Conservation (phyloP, 2,797 vertebrate genomes). For the Gouania willdenowi region DNA sequence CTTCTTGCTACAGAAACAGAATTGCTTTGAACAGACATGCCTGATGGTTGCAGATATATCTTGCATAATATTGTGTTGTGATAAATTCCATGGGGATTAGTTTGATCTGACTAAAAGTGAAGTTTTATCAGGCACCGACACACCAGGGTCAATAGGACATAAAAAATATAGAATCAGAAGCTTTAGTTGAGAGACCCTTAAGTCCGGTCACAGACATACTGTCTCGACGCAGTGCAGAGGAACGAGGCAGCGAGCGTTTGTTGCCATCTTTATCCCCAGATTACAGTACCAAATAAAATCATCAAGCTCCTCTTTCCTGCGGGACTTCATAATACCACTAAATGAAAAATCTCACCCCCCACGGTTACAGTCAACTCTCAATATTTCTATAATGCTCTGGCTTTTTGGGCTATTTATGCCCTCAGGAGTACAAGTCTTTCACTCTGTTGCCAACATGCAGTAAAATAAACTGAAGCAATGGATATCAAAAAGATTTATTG, state of each 20-base stretch:
- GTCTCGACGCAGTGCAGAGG: too few relatives aligned
- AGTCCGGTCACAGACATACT: too few relatives aligned
- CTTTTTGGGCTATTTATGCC: slow-evolving; percentile 17
- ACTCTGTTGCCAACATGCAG: neutral
- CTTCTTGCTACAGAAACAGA: neutral
- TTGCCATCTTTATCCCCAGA: too few relatives aligned
- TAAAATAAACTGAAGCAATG: neutral
- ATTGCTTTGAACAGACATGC: slow-evolving; percentile 1
- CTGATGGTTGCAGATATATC: neutral
- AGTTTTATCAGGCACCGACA: too few relatives aligned
- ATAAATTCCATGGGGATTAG: neutral
- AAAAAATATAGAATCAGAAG: too few relatives aligned
- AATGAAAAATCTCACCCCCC: slow-evolving; percentile 10
- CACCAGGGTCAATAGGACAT: too few relatives aligned
- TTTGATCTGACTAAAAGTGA: neutral
- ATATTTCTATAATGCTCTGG: slow-evolving; percentile 21
- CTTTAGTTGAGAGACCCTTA: too few relatives aligned
- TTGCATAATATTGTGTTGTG: neutral
- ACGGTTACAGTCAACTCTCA: slow-evolving; percentile 2
- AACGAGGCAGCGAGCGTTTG: too few relatives aligned
- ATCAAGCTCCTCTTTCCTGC: slow-evolving; percentile 1
- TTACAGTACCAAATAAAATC: too few relatives aligned
- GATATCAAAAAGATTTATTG: too few relatives aligned
- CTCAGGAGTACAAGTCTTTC: neutral
- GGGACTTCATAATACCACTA: slow-evolving; percentile 3